These are phyloP conservation scores for Apamea sordens DNA, from an alignment of 2,888 invertebrate species.

Conservation along the genomic window DNA sequence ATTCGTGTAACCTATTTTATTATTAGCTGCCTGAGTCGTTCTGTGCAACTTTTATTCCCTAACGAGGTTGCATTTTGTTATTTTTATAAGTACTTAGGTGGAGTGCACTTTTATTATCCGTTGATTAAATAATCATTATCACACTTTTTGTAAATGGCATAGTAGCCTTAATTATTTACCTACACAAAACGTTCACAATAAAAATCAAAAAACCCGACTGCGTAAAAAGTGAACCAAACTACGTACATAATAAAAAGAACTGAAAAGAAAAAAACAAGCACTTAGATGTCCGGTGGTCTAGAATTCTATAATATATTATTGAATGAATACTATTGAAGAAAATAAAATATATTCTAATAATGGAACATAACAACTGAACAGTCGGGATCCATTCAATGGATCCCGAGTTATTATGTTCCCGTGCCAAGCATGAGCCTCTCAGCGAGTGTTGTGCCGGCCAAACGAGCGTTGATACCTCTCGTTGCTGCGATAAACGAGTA, in stretches of 20 bases:
- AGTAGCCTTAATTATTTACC: not conserved
- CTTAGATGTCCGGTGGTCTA: too few relatives aligned
- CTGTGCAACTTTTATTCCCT: conserved; percentile 2
- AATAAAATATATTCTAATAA: too few relatives aligned
- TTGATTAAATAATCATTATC: not conserved
- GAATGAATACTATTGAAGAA: too few relatives aligned
- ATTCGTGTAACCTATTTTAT: conserved; percentile 23
- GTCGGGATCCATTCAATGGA: too few relatives aligned
- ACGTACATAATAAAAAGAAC: too few relatives aligned
- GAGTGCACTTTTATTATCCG: not conserved
- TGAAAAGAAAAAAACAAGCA: too few relatives aligned
- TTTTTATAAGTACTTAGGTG: not conserved
- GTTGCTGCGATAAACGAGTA: not conserved
- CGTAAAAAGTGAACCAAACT: too few relatives aligned
- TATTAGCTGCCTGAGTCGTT: conserved; percentile 13
- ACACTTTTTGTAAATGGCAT: not conserved
- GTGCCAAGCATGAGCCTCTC: not conserved
- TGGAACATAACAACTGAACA: too few relatives aligned
- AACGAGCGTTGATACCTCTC: not conserved
- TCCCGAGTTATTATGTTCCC: too few relatives aligned
- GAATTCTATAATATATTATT: too few relatives aligned
- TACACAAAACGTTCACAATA: not conserved
- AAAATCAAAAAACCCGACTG: too few relatives aligned
- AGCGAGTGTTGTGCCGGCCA: not conserved
- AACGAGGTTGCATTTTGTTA: not conserved